These are phyloP conservation scores for Meloe dianella DNA, from an alignment of 2,888 invertebrate genomes.

Conservation along the genomic window DNA sequence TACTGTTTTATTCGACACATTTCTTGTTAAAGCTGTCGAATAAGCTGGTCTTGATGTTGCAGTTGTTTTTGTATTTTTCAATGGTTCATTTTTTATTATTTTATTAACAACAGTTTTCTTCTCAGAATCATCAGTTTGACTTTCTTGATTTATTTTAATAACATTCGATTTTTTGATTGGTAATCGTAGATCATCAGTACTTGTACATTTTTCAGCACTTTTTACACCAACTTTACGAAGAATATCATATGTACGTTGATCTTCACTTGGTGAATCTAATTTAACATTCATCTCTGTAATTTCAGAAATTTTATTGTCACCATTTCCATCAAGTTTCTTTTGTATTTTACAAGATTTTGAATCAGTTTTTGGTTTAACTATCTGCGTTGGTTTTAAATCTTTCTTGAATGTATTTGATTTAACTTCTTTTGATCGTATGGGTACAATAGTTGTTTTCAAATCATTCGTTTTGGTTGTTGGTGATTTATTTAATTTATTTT, in stretches of 20 bases:
- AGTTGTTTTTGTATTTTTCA: constrained; percentile 39
- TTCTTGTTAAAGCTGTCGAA: constrained; percentile 60
- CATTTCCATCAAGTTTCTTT: constrained; percentile 40
- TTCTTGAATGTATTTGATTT: constrained; percentile 49
- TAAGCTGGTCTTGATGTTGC: constrained; percentile 55
- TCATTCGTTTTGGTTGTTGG: constrained; percentile 12
- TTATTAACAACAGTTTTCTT: constrained; percentile 42
- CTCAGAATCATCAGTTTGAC: constrained; percentile 55
- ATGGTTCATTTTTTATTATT: constrained; percentile 39
- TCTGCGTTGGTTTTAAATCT: constrained; percentile 2
- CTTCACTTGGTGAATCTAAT: constrained; percentile 58
- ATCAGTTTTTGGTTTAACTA: constrained; percentile 34
- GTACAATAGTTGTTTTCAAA: constrained; percentile 9
- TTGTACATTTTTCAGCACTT: constrained; percentile 57
- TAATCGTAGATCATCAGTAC: constrained; percentile 55
- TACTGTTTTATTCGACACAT: constrained; percentile 50
- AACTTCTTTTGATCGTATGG: constrained; percentile 51
- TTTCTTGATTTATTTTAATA: constrained; percentile 55
- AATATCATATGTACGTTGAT: constrained; percentile 58
- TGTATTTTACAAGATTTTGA: constrained; percentile 40
- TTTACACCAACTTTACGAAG: constrained; percentile 55
- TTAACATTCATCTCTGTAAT: constrained; percentile 31
- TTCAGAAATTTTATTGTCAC: constrained; percentile 41
- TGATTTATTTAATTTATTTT: constrained; percentile 21
- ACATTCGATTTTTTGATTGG: constrained; percentile 45